Conservation (phyloP, 2,797 vertebrate genomes). For the Benthosema pterotum region DNA sequence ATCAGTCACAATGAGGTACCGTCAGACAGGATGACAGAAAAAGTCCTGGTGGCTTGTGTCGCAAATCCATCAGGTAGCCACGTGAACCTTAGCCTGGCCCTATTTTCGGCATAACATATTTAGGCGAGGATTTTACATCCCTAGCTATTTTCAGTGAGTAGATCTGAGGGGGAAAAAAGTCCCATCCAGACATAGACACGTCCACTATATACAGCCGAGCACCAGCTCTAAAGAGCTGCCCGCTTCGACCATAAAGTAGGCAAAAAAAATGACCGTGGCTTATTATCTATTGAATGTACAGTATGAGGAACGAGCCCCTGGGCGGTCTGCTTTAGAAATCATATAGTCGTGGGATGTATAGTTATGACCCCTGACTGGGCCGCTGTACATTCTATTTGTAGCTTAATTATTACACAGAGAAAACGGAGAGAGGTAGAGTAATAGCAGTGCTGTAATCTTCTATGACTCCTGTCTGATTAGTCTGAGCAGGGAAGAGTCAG, state of each 20-base stretch:
- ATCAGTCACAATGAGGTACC: too few species aligned
- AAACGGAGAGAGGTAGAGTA: conserved; percentile 10
- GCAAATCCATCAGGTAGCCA: conserved; percentile 20
- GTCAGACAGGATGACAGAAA: too few species aligned
- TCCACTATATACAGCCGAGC: too few species aligned
- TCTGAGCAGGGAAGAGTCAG: conserved; percentile 36
- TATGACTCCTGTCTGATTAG: conserved; percentile 55
- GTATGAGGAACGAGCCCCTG: conserved; percentile 41
- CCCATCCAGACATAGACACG: too few species aligned
- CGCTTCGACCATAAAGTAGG: too few species aligned
- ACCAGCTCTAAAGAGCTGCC: too few species aligned
- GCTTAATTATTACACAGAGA: conserved; percentile 49
- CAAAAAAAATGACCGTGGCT: conserved; percentile 59
- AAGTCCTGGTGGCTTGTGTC: too few species aligned
- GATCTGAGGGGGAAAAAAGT: background rate
- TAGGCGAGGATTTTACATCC: too few species aligned
- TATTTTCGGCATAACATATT: too few species aligned
- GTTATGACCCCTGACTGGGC: conserved; percentile 4
- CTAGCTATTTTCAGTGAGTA: too few species aligned
- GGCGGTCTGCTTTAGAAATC: conserved; percentile 47
- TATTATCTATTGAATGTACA: conserved; percentile 54
- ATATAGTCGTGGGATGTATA: conserved; percentile 39
- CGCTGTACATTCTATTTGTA: conserved; percentile 48
- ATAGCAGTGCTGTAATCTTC: conserved; percentile 41
- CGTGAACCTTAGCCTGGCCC: conserved; percentile 6